Base-by-base conservation (phyloP, 1,140 invertebrate species). In the Megalonaias nervosa region DNA sequence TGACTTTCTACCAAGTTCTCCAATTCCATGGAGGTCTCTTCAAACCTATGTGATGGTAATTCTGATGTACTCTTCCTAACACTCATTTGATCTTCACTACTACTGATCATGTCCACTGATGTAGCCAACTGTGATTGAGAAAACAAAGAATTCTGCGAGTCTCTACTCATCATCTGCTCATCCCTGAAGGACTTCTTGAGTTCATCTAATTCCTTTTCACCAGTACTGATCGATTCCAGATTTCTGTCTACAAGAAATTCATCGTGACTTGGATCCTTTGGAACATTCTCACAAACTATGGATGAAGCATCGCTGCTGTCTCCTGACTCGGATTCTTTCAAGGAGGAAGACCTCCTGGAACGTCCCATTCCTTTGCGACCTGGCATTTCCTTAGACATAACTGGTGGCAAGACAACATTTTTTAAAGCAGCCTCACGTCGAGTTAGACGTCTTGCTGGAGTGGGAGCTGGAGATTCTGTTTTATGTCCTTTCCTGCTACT, bases 161-260 rank as follows among this genome's bases (percentile, higher is more conserved):
- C 9, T 23, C 23, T 62, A 9, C 13, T 62, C 11, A n/a, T 14
- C 19, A 23, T 23, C 60, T 12, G 5, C 23, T 62, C 23, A 23
- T n/a, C 19, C 0, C 9, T 74, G 73, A 59, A 74, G 23, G 38
- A 76, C 15, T 73, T 21, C n/a, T 76, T 65, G n/a, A 58, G 31
- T 12, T 77, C 65, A 48, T 77, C 75, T 26, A 77, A 59, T 6
- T 77, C 70, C 75, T 71, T 77, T 48, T 77, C 75, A 26, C 67
- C 64, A 38, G 55, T 59, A 16, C 55, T 58, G 65, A 14, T 60
- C 11, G n/a, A 14, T n/a, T 58, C 23, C n/a, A 9, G 17, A 67
- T 17, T 14, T 21, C n/a, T 55, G 12, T 67, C 74, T 64, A 64
- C 58, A 14, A 17, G 58, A 38, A 56, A 21, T n/a, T 23, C 13